Base-by-base conservation (phyloP, 2,888 invertebrate species). In the Ornithoptera alexandrae region DNA sequence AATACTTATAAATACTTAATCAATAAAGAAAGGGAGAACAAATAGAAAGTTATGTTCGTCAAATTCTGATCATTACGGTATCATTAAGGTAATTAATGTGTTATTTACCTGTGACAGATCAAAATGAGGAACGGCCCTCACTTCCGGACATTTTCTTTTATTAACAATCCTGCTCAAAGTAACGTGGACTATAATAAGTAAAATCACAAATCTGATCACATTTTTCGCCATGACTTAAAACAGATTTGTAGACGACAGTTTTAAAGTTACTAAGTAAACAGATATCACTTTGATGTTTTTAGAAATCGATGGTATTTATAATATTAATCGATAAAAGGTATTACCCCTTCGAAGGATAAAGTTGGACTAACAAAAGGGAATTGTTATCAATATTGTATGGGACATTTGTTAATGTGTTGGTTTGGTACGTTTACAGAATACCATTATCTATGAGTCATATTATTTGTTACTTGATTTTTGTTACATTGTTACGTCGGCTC, bases 111-210 rank as follows among this genome's bases (percentile, higher is more conserved):
- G 94, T 74, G 95, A 93, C 76, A 97, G 90, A 90, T 97, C 95
- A 81, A 97, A 97, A 89, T 97, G 96, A 59, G 95, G 94, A 65
- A 95, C 95, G 20, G 96, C 96, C 84, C 95, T 95, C 73, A 97
- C 97, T 93, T 94, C 94, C 0, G 96, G 96, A 79, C 96, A 96
- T 83, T 95, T 95, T 78, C 95, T 94, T 83, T 95, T 95, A 78
- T 95, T 94, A 57, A 93, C 86, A 75, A 91, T 89, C 76, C 81
- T 89, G 53, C 81, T 82, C 39, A 77, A 76, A 67, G 77, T 77
- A 56, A 75, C 71, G 75, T 75, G 73, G 2, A 81, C 69, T 12
- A 83, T 50, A 57, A 83, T 65, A 67, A 82, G 74, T 67, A 86
- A 63, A 70, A 85, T 72, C 56, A 84, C 68, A 61, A 75, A 71